Conservation (phyloP, 2,113 vertebrate genomes). For the Pholis gunnellus region DNA sequence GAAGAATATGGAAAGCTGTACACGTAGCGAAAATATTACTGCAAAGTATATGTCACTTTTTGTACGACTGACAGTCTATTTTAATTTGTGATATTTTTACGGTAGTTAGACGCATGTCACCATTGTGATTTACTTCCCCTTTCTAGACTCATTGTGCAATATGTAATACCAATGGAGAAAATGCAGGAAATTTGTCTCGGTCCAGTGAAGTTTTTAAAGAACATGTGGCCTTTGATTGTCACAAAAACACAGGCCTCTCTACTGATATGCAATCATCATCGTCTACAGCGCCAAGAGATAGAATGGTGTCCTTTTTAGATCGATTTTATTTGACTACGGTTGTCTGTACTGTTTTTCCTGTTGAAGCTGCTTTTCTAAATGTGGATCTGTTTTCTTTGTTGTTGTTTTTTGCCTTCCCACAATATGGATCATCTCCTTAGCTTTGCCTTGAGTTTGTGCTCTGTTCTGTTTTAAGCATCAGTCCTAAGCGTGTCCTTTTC, state of each 20-base stretch:
- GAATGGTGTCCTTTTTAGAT: conserved; percentile 12
- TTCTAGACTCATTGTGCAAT: conserved; percentile 62
- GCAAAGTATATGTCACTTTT: conserved; percentile 49
- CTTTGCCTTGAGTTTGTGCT: conserved; percentile 33
- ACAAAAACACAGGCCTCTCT: conserved; percentile 21
- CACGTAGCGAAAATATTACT: conserved; percentile 57
- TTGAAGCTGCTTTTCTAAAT: conserved; percentile 55
- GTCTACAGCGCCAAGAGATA: background rate
- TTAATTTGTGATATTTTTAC: conserved; percentile 28
- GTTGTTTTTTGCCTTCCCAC: conserved; percentile 20
- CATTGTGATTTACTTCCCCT: conserved; percentile 29
- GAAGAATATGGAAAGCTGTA: conserved; percentile 30
- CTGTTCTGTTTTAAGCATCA: background rate
- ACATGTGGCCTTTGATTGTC: conserved; percentile 33
- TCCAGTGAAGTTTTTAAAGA: conserved; percentile 9
- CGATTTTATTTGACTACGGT: conserved; percentile 16
- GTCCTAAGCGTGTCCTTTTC: background rate
- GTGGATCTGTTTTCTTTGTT: conserved; percentile 7
- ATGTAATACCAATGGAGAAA: conserved; percentile 25
- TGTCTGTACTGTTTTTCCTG: conserved; percentile 22
- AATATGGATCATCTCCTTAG: conserved; percentile 4
- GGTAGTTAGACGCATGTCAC: conserved; percentile 30
- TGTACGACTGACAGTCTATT: conserved; percentile 12
- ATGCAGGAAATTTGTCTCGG: conserved; percentile 13
- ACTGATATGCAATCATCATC: conserved; percentile 44